phyloP scores from a whole-genome alignment of 2,113 vertebrate genomes.

The Cathartes aura region DNA sequence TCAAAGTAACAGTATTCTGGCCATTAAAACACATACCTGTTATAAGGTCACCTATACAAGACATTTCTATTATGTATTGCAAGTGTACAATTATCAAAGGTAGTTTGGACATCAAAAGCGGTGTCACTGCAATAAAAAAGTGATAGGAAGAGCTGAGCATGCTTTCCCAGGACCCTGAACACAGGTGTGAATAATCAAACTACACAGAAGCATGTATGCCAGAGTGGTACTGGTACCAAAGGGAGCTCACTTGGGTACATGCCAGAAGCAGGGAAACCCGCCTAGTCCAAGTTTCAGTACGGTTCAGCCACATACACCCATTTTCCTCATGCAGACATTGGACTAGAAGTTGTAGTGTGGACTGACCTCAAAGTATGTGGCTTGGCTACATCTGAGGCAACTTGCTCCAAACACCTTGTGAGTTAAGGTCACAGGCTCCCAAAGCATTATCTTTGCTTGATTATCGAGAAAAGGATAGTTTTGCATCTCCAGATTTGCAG shows the following conservation, averaged over 20 bases:
- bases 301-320: neutral
- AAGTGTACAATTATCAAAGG: neutral
- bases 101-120: neutral
- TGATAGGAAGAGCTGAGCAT: neutral
- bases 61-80: neutral
- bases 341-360: neutral
- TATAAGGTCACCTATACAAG: neutral
- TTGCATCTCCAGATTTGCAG: neutral
- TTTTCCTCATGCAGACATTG: neutral
- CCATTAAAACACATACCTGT: neutral
- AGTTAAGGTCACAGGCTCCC: neutral
- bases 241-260: neutral
- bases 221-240: neutral
- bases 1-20: neutral
- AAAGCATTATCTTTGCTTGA: neutral
- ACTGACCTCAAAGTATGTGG: neutral
- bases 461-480: neutral
- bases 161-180: neutral
- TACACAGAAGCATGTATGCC: rapidly evolving
- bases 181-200: neutral
- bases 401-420: neutral
- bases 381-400: neutral
- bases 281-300: neutral
- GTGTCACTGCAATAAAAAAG: neutral
- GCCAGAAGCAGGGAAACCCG: neutral